These are phyloP conservation scores for Clarias pachynema DNA, from an alignment of 2,797 vertebrate genomes.

Conservation along the genomic window DNA sequence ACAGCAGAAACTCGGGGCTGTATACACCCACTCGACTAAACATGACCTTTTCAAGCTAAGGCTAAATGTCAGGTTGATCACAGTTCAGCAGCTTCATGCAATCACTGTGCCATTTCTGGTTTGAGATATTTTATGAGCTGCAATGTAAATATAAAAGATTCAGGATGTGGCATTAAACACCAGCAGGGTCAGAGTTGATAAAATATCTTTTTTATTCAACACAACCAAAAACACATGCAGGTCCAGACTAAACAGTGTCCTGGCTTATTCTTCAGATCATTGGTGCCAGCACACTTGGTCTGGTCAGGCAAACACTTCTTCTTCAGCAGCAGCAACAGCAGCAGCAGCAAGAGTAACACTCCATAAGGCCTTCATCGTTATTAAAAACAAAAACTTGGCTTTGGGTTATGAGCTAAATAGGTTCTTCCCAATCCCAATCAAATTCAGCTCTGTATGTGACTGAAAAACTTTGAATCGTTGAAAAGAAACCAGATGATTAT, in stretches of 20 bases:
- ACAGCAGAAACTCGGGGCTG: not conserved
- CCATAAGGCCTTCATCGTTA: constrained; percentile 32
- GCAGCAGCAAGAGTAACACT: constrained; percentile 25
- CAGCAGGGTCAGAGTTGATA: constrained; percentile 36
- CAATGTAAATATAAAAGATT: not conserved
- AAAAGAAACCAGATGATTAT: not conserved
- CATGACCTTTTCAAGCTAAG: constrained; percentile 1
- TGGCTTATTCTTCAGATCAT: constrained; percentile 11
- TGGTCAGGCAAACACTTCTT: constrained; percentile 30
- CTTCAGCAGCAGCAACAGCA: constrained; percentile 27
- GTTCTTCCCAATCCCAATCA: constrained; percentile 16
- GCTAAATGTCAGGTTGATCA: not conserved
- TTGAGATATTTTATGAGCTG: not conserved
- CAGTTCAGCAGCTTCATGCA: constrained; percentile 6
- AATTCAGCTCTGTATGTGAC: not conserved
- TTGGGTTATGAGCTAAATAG: constrained; percentile 22
- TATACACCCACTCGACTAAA: not conserved
- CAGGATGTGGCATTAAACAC: not conserved
- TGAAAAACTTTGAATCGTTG: not conserved
- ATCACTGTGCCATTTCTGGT: not conserved
- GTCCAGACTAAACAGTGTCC: constrained; percentile 26
- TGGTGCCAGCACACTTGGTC: constrained; percentile 10
- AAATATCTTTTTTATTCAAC: constrained; percentile 54
- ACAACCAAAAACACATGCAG: constrained; percentile 55
- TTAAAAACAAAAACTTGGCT: constrained; percentile 40